These are phyloP conservation scores for Acanthococcus lagerstroemiae DNA, from an alignment of 2,888 invertebrate species.

Conservation along the genomic window DNA sequence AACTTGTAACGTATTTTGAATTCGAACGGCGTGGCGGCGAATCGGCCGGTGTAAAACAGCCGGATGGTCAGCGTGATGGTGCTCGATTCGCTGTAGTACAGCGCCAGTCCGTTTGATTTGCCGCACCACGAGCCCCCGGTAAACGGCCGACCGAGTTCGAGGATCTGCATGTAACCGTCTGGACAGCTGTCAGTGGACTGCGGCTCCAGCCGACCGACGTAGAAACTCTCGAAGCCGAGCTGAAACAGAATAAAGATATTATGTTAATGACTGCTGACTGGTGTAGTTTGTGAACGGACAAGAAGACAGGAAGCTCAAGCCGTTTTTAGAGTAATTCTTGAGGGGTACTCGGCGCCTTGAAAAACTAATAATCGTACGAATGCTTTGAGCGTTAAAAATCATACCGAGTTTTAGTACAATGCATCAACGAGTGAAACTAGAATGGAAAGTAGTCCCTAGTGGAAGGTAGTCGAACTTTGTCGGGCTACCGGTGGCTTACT, in stretches of 20 bases:
- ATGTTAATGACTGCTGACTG: too few relatives aligned
- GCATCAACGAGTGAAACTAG: too few relatives aligned
- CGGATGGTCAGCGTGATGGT: constrained; percentile 69
- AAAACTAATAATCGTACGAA: too few relatives aligned
- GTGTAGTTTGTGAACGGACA: too few relatives aligned
- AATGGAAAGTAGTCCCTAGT: too few relatives aligned
- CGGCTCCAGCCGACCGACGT: constrained; percentile 69
- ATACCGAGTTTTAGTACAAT: too few relatives aligned
- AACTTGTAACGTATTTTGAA: constrained; percentile 72
- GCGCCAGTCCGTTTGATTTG: constrained; percentile 68
- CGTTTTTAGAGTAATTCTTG: too few relatives aligned
- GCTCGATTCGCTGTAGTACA: constrained; percentile 81
- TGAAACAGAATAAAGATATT: constrained; percentile 41
- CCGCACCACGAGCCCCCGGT: constrained; percentile 88
- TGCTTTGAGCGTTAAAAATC: too few relatives aligned
- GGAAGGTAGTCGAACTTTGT: too few relatives aligned
- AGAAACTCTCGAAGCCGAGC: constrained; percentile 79
- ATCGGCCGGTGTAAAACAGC: constrained; percentile 40
- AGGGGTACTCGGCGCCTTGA: too few relatives aligned
- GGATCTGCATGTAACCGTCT: constrained; percentile 77
- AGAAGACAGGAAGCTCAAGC: too few relatives aligned
- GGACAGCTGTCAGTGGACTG: constrained; percentile 65
- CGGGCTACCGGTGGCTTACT: too few relatives aligned
- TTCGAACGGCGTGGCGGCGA: constrained; percentile 58
- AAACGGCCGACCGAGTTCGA: constrained; percentile 75